Evolutionary conservation across 2,888 invertebrate species (phyloP).

Genomic region (Euproctis similis): DNA sequence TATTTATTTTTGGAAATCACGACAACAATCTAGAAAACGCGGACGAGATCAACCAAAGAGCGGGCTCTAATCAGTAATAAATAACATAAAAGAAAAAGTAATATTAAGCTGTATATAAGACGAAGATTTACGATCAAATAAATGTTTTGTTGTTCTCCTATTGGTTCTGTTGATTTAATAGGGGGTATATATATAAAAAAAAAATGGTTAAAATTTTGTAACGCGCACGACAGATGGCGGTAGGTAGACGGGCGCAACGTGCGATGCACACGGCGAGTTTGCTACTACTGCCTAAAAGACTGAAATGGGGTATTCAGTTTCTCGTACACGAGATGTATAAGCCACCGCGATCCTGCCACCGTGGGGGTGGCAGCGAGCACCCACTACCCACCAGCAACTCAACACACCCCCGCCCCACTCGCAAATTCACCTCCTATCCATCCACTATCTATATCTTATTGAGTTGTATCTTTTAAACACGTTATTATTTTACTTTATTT

Average conservation of each 20-base stretch:
- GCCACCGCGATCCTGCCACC: constrained; percentile 40
- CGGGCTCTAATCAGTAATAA: constrained; percentile 13
- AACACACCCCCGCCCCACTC: constrained; percentile 27
- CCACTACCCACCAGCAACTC: constrained; percentile 32
- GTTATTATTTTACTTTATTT: no score
- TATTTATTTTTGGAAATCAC: no score
- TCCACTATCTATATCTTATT: constrained; percentile 19
- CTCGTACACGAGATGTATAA: constrained; percentile 39
- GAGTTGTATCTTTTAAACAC: no score
- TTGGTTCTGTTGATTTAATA: no score
- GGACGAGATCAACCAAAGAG: no score
- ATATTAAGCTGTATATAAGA: constrained; percentile 1
- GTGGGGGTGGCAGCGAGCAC: constrained; percentile 42
- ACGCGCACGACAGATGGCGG: constrained; percentile 5
- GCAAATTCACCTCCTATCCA: no score
- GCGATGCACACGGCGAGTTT: constrained; percentile 45
- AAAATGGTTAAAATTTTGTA: constrained; percentile 1
- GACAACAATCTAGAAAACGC: no score
- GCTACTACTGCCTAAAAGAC: constrained; percentile 44
- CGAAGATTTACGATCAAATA: no score
- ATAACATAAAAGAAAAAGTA: constrained; percentile 3
- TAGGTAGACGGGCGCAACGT: constrained; percentile 14
- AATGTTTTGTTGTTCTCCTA: no score
- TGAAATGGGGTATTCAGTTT: constrained; percentile 57
- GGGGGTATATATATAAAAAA: no score